Evolutionary conservation across 2,797 vertebrate species (phyloP).

Genomic region (Coilia nasus): DNA sequence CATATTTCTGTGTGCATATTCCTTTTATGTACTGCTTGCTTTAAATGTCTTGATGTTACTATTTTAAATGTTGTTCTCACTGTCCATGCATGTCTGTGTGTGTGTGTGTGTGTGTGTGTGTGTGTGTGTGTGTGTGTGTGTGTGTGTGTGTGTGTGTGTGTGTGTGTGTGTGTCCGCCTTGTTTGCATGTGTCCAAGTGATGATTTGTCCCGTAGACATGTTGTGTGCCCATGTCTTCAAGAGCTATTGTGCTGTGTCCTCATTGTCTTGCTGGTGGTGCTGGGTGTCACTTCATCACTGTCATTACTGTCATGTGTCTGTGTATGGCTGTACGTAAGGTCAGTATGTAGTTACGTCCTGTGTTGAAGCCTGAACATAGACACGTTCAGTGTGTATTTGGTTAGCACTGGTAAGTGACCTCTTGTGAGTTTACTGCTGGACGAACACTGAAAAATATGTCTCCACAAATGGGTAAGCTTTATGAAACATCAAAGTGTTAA

Average conservation of each 20-base stretch:
- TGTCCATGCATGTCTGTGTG: background rate
- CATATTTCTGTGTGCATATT: background rate
- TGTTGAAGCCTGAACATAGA: background rate
- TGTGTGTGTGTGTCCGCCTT: background rate
- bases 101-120: too few species aligned
- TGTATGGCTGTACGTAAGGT: background rate
- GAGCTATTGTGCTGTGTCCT: background rate
- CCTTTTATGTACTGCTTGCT: background rate
- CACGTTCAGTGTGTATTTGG: background rate
- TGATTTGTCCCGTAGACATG: background rate
- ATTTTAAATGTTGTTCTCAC: background rate
- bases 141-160: too few species aligned
- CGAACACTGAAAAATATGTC: background rate
- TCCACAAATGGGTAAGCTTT: conserved; percentile 19
- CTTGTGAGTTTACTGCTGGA: background rate
- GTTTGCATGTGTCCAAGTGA: background rate
- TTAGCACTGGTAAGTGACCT: background rate
- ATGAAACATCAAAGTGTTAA: background rate
- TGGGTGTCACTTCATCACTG: too few species aligned
- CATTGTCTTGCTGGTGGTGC: too few species aligned
- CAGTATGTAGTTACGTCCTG: background rate
- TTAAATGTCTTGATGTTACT: background rate
- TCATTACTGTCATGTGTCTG: too few species aligned
- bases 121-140: background rate
- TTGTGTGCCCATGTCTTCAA: conserved; percentile 3